Base-by-base conservation (phyloP, 2,797 vertebrate genomes). In the Microchirus variegatus region DNA sequence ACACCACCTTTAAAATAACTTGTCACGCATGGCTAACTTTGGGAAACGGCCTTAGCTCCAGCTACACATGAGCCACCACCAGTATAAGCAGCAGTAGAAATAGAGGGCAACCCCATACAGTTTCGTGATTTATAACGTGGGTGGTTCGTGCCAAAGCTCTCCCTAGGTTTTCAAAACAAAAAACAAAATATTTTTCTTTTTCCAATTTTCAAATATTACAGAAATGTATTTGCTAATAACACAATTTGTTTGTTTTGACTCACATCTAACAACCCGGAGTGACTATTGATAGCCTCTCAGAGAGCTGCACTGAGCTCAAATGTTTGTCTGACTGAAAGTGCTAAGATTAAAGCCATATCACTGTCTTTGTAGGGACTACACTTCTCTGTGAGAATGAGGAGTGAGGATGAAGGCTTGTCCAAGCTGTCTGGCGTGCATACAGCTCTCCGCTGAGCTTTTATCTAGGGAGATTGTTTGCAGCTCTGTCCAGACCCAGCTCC, bases 371-470 rank as follows among this genome's bases (percentile, higher is more conserved):
- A 78, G 82, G 76, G 68, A 26, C 66, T 64, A 26, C 70, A 60
- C 54, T 77, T 76, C 87, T 85, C 70, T 75, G 70, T 52, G 75
- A 76, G 86, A 67, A 70, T 18, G 61, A 80, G 70, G 66, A 85
- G 80, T 75, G 78, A 77, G 82, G 89, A 87, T 89, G 81, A 87
- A 88, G 87, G 82, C 71, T 67, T 31, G 65, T 74, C 67, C 53
- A 18, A 58, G 61, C 77, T 50, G 77, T 84, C 78, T 72, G 80
- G 76, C 86, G 73, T 78, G 66, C 80, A 68, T 69, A 66, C 82
- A 65, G 70, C 80, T 68, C 85, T 86, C 77, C 35, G 14, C 80
- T 73, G 78, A 66, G 88, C 93, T 94, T 94, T 94, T 93, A 94
- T 94, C 93, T 94, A 80, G 70, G 69, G 78, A 87, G 83, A 89